phyloP scores from a whole-genome alignment of 1,140 invertebrate genomes.

The Drosophila nebulosa region DNA sequence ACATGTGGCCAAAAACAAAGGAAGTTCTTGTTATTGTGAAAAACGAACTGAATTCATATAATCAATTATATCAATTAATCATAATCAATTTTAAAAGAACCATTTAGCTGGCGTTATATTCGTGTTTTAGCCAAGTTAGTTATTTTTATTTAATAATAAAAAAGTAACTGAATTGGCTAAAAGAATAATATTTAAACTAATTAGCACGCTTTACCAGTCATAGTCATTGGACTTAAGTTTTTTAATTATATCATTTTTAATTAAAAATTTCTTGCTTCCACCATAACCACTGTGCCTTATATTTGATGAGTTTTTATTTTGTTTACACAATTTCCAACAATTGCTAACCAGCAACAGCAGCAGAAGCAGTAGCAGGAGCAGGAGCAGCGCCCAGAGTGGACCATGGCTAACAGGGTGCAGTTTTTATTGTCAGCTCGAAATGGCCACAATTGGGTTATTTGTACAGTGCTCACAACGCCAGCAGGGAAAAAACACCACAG shows the following conservation, averaged over 20 bases:
- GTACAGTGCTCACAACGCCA: constrained; percentile 47
- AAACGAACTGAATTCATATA: no score
- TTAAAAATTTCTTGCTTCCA: neutral
- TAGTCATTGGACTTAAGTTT: no score
- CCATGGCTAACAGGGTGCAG: constrained; percentile 35
- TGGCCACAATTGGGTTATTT: constrained; percentile 74
- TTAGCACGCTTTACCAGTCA: no score
- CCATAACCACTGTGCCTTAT: constrained; percentile 30
- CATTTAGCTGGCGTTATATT: no score
- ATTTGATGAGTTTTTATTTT: constrained; percentile 52
- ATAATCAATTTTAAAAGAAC: no score
- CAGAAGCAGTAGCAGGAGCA: constrained; percentile 26
- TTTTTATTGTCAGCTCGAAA: constrained; percentile 75
- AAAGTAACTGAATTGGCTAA: no score
- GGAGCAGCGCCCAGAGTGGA: constrained; percentile 4
- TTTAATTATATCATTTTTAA: constrained; percentile 1
- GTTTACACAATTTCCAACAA: constrained; percentile 57
- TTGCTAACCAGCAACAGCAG: constrained; percentile 46
- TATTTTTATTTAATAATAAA: no score
- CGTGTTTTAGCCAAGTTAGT: no score
- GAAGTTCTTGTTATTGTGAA: no score
- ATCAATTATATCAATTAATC: no score
- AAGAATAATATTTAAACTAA: no score
- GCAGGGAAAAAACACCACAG: neutral
- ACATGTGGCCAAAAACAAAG: neutral